Percentiles rank a stretch among this genome's conserved stretches.
Conservation (phyloP, 1,140 invertebrate genomes). For the Ganaspis sp. region DNA sequence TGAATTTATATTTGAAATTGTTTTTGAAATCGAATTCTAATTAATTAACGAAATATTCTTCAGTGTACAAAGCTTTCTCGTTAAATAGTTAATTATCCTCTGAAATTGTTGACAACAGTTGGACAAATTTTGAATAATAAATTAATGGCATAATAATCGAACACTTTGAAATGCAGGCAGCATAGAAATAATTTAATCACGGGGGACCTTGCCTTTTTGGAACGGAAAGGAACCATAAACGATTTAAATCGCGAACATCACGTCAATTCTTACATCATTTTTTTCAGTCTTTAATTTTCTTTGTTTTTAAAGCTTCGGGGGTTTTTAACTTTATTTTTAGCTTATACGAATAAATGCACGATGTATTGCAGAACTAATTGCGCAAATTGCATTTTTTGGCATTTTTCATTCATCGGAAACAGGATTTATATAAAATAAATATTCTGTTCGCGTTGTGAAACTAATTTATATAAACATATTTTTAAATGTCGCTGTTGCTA, state of each 20-base stretch:
- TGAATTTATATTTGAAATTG: too few species aligned
- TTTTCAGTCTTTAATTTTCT: not conserved
- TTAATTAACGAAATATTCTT: not conserved
- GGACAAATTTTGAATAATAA: not conserved
- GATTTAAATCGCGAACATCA: conserved; percentile 50
- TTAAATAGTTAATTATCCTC: not conserved
- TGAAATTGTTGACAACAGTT: not conserved
- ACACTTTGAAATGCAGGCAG: conserved; percentile 34
- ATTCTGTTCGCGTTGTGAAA: too few species aligned
- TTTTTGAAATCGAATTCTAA: too few species aligned
- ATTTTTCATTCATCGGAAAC: not conserved
- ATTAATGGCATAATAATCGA: conserved; percentile 27
- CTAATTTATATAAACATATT: too few species aligned
- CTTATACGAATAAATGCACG: too few species aligned
- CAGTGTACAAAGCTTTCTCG: not conserved
- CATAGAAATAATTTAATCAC: conserved; percentile 55
- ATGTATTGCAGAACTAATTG: too few species aligned
- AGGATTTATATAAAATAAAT: not conserved
- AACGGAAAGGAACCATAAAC: conserved; percentile 50
- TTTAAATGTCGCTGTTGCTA: too few species aligned
- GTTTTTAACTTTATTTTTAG: too few species aligned
- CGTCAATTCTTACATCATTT: not conserved
- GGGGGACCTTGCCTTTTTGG: conserved; percentile 49
- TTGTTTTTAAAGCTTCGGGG: not conserved
- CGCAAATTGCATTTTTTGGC: too few species aligned